These are phyloP conservation scores for Acanthurus leucopareius DNA, from an alignment of 2,797 vertebrate species.

Conservation along the genomic window DNA sequence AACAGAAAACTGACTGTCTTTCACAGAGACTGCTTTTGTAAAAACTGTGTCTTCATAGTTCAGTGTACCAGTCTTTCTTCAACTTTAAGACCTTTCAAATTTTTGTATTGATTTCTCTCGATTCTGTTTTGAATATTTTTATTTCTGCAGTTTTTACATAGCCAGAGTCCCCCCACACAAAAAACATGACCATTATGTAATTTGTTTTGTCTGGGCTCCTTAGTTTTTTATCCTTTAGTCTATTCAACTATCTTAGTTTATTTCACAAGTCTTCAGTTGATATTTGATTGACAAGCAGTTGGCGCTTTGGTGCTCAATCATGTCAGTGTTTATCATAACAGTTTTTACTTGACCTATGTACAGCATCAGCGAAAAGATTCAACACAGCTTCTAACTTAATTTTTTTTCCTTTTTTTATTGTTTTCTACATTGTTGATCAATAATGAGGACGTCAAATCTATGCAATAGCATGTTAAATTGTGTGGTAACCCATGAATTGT, in stretches of 20 bases:
- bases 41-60: constrained; percentile 12
- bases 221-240: not conserved
- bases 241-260: not conserved
- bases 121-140: constrained; percentile 3
- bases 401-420: no score
- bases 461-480: no score
- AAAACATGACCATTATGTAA: not conserved
- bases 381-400: no score
- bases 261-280: not conserved
- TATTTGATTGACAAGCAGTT: not conserved
- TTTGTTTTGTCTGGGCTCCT: not conserved
- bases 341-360: not conserved
- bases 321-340: not conserved
- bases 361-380: no score
- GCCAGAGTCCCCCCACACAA: not conserved
- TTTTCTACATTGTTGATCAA: no score
- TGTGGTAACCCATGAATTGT: no score
- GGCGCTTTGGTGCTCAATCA: not conserved
- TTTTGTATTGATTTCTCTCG: not conserved
- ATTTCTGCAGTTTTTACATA: not conserved
- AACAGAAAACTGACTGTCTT: not conserved
- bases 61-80: not conserved
- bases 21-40: not conserved
- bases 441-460: no score
- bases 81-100: not conserved